These are phyloP conservation scores for Andrena marginata DNA, from an alignment of 2,888 invertebrate genomes.

Conservation along the genomic window DNA sequence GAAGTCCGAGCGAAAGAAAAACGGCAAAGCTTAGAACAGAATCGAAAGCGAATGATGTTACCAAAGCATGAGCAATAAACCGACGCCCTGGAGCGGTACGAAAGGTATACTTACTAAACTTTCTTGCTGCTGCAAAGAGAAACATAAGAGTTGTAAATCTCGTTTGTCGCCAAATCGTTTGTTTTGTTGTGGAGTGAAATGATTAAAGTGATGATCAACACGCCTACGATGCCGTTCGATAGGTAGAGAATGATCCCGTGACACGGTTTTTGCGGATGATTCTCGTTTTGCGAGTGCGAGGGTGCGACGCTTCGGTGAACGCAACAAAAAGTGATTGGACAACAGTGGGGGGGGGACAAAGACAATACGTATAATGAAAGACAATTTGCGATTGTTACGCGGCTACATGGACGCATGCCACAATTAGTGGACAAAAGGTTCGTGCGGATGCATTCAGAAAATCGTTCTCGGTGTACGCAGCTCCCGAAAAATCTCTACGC, in stretches of 20 bases:
- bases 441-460: slow-evolving; percentile 78
- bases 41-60: slow-evolving; percentile 62
- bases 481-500: no score
- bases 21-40: slow-evolving; percentile 13
- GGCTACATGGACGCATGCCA: slow-evolving; percentile 78
- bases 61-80: slow-evolving; percentile 61
- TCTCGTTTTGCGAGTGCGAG: slow-evolving; percentile 18
- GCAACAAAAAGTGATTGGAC: slow-evolving; percentile 34
- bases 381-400: slow-evolving; percentile 59
- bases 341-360: slow-evolving; percentile 27
- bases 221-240: slow-evolving; percentile 42
- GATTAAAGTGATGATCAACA: slow-evolving; percentile 25
- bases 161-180: slow-evolving; percentile 23
- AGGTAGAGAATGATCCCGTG: slow-evolving; percentile 20
- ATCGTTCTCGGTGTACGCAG: slow-evolving; percentile 38
- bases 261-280: slow-evolving; percentile 24
- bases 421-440: slow-evolving; percentile 68
- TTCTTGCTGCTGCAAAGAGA: slow-evolving; percentile 88
- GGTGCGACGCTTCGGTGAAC: slow-evolving; percentile 29
- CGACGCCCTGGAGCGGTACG: slow-evolving; percentile 66
- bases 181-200: slow-evolving; percentile 2
- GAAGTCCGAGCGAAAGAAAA: neutral
- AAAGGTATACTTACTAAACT: slow-evolving; percentile 88
- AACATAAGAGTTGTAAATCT: slow-evolving; percentile 75
- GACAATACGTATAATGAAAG: slow-evolving; percentile 59